Evolutionary conservation across 2,888 invertebrate genomes (phyloP), one percentile per base, ranked within the genome.

Genomic region (Macrosiphum euphorbiae): DNA sequence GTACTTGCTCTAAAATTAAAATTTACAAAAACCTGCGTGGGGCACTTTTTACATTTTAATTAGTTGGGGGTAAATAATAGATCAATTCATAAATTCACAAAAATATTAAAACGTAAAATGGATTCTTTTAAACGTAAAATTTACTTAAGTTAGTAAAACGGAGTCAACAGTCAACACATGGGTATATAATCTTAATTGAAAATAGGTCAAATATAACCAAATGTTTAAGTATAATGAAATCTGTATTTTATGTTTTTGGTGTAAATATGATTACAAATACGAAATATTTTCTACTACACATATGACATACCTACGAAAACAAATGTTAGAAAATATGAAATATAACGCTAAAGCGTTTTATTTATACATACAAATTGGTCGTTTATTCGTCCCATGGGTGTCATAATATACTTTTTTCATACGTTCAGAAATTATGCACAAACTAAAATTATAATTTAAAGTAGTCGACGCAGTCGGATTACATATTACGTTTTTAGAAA

Each of bases 261-360:
- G 35, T 67, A 67, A 67, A 35, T 67, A 67, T 35, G 16, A 67
- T 67, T 67, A n/a, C 16, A 20, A 35, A 35, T 35, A 67, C 35
- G 16, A 67, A 55, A 55, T 13, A 35, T 20, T 67, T 35, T 67
- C 7, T 67, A 16, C 16, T 35, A 67, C 7, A 35, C 35, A 67
- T 67, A 67, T 7, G 13, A 86, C 41, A 8, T 87, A 35, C 85
- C 35, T 85, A 35, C 16, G 26, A 85, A 85, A n/a, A 67, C 1
- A 85, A 85, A 85, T 85, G 85, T 26, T 85, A 85, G 44, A 85
- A 44, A 44, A 85, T 85, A 44, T 85, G 85, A 85, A 85, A 44
- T 85, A 85, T 85, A 44, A 85, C 13, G 16, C 87, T 11, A 52
- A 35, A 52, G 8, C 87, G 87, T 88, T 88, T 88, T 88, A 88